Evolutionary conservation across 2,113 vertebrate genomes (phyloP).

Genomic region (Beaufortia kweichowensis): DNA sequence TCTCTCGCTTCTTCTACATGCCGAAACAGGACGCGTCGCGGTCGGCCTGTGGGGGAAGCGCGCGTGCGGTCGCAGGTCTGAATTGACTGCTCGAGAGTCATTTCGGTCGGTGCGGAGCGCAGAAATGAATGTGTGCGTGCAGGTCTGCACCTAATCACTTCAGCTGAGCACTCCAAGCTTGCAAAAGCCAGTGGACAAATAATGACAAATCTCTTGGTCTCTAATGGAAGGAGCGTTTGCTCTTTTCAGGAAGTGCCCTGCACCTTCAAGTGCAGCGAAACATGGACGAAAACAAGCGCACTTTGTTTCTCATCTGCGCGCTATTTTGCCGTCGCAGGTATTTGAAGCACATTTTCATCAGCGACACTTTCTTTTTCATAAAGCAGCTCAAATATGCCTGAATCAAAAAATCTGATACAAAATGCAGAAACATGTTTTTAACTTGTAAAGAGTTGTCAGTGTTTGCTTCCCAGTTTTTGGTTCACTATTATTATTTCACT

Average conservation of each 20-base stretch:
- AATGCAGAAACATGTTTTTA: neutral
- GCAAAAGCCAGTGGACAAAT: slow-evolving; percentile 66
- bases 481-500: too few relatives aligned
- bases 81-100: slow-evolving; percentile 70
- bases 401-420: neutral
- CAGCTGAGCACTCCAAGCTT: slow-evolving; percentile 68
- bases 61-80: slow-evolving; percentile 59
- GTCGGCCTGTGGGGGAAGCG: slow-evolving; percentile 59
- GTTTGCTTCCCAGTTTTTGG: neutral
- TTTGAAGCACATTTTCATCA: slow-evolving; percentile 29
- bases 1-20: slow-evolving; percentile 48
- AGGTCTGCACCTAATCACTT: slow-evolving; percentile 77
- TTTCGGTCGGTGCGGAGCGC: slow-evolving; percentile 58
- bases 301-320: neutral
- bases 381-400: neutral
- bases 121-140: slow-evolving; percentile 68
- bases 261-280: slow-evolving; percentile 45
- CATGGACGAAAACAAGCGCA: slow-evolving; percentile 31
- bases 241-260: slow-evolving; percentile 42
- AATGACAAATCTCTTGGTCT: slow-evolving; percentile 59
- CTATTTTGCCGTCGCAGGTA: slow-evolving; percentile 43
- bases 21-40: slow-evolving; percentile 58
- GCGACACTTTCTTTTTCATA: neutral
- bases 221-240: slow-evolving; percentile 48
- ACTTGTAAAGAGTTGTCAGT: neutral